Conservation (phyloP, 2,113 vertebrate genomes). For the Corythornis vintsioides region DNA sequence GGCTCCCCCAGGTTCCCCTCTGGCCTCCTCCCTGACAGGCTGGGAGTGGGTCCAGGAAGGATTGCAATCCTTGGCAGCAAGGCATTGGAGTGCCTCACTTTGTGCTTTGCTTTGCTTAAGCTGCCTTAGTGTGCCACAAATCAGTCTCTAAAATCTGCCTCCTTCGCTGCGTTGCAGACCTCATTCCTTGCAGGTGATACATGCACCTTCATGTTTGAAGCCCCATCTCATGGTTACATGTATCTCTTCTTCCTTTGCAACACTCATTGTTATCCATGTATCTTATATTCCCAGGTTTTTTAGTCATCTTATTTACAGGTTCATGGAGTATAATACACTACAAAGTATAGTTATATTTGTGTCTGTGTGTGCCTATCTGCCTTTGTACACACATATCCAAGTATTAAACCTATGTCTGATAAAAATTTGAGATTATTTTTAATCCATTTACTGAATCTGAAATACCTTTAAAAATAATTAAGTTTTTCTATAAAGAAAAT, state of each 20-base stretch:
- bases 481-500: neutral
- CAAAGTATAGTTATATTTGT: accelerated
- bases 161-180: accelerated
- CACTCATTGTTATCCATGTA: accelerated
- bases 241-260: neutral
- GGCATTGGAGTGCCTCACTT: accelerated
- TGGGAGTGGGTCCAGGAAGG: neutral
- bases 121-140: accelerated
- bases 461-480: neutral
- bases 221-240: accelerated
- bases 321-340: neutral
- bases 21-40: accelerated
- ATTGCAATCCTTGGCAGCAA: neutral
- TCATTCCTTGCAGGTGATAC: accelerated
- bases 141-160: neutral
- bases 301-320: neutral
- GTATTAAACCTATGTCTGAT: neutral
- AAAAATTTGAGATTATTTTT: neutral
- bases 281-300: neutral
- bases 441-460: neutral
- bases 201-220: accelerated
- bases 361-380: neutral
- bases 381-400: neutral
- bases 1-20: accelerated
- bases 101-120: neutral